Conservation (phyloP, 1,140 invertebrate genomes). For the Epicauta chinensis region DNA sequence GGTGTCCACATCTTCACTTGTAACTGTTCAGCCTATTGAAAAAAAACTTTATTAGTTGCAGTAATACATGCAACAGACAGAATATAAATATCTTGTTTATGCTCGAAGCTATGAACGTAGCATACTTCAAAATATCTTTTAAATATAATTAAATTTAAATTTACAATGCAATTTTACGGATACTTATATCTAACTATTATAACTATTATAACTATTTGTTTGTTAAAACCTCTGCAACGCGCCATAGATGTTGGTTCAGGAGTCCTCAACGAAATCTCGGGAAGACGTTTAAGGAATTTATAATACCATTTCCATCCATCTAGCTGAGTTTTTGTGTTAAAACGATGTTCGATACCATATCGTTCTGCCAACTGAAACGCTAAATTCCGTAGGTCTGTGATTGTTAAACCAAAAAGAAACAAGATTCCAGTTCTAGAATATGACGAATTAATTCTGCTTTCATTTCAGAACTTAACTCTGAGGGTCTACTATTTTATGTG, state of each 20-base stretch:
- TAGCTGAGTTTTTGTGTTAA: conserved; percentile 30
- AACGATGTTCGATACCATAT: conserved; percentile 20
- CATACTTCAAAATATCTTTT: too few relatives aligned
- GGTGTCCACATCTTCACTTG: too few relatives aligned
- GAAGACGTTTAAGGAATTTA: conserved; percentile 42
- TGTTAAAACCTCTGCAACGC: conserved; percentile 45
- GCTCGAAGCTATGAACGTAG: too few relatives aligned
- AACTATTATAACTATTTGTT: conserved; percentile 37
- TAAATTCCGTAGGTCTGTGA: not conserved
- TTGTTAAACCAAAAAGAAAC: conserved; percentile 3
- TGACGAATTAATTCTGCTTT: conserved; percentile 2
- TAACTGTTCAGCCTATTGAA: too few relatives aligned
- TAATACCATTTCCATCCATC: conserved; percentile 45
- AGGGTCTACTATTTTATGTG: too few relatives aligned
- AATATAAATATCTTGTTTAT: too few relatives aligned
- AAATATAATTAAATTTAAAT: too few relatives aligned
- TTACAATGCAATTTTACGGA: too few relatives aligned
- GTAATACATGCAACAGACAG: too few relatives aligned
- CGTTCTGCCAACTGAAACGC: conserved; percentile 4
- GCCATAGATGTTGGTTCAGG: conserved; percentile 44
- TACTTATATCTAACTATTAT: too few relatives aligned
- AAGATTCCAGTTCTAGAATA: conserved; percentile 1
- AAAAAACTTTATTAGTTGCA: too few relatives aligned
- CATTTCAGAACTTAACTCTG: too few relatives aligned
- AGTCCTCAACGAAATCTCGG: conserved; percentile 38